A percentile compares a stretch with the other conserved stretches of the same genome.
These are phyloP conservation scores for Lepidocolaptes lacrymiger DNA, from an alignment of 2,797 vertebrate genomes.

Conservation along the genomic window DNA sequence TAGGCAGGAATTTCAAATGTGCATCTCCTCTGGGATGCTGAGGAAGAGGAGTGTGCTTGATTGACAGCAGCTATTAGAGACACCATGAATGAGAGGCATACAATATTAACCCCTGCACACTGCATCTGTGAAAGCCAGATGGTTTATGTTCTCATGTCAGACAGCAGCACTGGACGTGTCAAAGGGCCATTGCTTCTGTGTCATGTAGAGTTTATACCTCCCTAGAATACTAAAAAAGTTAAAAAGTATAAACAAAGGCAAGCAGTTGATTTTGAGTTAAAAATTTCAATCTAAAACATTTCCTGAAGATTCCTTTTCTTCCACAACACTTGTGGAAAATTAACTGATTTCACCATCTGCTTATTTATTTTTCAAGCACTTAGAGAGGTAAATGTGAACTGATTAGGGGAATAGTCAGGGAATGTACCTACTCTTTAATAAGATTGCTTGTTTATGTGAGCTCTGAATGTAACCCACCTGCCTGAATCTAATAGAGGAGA, in stretches of 20 bases:
- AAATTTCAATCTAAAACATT: neutral
- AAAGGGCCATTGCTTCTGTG: conserved; percentile 10
- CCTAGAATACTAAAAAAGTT: neutral
- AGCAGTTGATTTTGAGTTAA: neutral
- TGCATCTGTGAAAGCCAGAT: conserved; percentile 42
- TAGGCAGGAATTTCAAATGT: conserved; percentile 9
- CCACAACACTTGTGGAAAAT: conserved; percentile 14
- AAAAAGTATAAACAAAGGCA: neutral
- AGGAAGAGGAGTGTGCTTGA: conserved; percentile 25
- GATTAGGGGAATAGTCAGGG: conserved; percentile 7
- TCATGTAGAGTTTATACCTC: neutral
- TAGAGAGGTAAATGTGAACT: conserved; percentile 42
- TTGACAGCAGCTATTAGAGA: conserved; percentile 23
- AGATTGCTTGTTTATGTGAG: conserved; percentile 17
- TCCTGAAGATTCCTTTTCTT: conserved; percentile 21
- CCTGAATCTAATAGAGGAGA: neutral
- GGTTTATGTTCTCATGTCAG: conserved; percentile 34
- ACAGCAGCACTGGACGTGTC: conserved; percentile 24
- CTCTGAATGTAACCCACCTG: conserved; percentile 43
- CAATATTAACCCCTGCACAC: neutral
- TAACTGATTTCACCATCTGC: conserved; percentile 48
- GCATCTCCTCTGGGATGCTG: neutral
- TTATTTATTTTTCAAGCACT: conserved; percentile 55
- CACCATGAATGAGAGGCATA: neutral
- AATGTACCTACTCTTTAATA: conserved; percentile 5